phyloP scores from a whole-genome alignment of 2,797 vertebrate species.

The Melanotaenia nigrans region DNA sequence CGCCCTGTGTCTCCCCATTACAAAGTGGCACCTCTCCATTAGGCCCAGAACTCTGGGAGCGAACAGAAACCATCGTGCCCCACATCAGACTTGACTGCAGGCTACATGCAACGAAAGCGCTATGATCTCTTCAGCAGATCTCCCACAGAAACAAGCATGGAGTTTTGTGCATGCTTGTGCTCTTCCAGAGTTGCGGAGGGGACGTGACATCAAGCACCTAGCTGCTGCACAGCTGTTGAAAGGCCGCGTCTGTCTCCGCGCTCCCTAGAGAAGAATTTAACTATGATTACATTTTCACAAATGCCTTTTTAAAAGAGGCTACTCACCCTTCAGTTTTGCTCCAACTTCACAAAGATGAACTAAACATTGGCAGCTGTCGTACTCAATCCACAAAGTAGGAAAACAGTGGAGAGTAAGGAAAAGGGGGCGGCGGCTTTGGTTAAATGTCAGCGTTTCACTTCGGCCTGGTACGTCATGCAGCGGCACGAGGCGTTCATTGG shows the following conservation, averaged over 20 bases:
- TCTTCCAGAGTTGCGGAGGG: conserved; percentile 18
- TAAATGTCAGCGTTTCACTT: conserved; percentile 54
- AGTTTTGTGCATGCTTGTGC: not conserved
- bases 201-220: conserved; percentile 67
- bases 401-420: conserved; percentile 20
- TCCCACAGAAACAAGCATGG: not conserved
- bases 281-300: not conserved
- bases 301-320: not conserved
- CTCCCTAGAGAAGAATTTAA: not conserved
- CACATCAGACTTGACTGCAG: not conserved
- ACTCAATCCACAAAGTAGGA: conserved; percentile 59
- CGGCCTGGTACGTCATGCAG: conserved; percentile 50
- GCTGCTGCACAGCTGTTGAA: conserved; percentile 45
- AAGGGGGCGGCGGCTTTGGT: conserved; percentile 65
- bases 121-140: not conserved
- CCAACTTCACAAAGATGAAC: conserved; percentile 54
- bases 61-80: not conserved
- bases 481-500: not conserved
- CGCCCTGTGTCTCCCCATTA: not conserved
- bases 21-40: not conserved
- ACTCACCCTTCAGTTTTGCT: conserved; percentile 76
- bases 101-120: not conserved
- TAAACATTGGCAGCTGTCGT: conserved; percentile 74
- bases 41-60: conserved; percentile 19
- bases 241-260: conserved; percentile 45